phyloP scores from a whole-genome alignment of 2,113 vertebrate genomes.

The Rhabdornis inornatus region DNA sequence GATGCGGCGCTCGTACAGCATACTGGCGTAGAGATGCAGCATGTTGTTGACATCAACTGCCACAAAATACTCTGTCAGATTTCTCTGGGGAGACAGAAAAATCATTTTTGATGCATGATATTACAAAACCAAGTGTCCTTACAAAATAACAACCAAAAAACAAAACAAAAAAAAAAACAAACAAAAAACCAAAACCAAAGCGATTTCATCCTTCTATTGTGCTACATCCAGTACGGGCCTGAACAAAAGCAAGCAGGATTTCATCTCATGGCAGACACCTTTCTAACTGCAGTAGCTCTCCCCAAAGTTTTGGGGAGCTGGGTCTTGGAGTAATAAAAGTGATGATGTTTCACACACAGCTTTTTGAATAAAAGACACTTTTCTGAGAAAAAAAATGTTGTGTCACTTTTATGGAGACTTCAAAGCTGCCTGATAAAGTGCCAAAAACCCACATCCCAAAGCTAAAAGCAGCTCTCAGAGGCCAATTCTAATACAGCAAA shows the following conservation, averaged over 20 bases:
- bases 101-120: background rate
- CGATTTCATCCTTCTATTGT: background rate
- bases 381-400: background rate
- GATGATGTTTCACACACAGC: conserved; percentile 19
- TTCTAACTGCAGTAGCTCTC: background rate
- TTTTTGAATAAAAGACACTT: conserved; percentile 33
- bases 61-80: conserved; percentile 97
- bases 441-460: background rate
- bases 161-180: rapidly evolving
- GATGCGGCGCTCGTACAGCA: conserved; percentile 94
- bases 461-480: conserved; percentile 8
- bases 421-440: background rate
- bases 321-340: background rate
- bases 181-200: background rate
- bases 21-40: conserved; percentile 97
- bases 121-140: background rate
- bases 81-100: conserved; percentile 83
- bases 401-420: background rate
- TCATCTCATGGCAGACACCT: background rate
- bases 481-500: background rate
- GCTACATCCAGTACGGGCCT: background rate
- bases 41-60: conserved; percentile 99
- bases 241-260: background rate
- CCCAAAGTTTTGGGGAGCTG: background rate
- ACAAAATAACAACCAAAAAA: background rate